Percentiles rank a stretch among this genome's conserved stretches.
These are phyloP conservation scores for Trachops cirrhosus DNA, from an alignment of 2,797 vertebrate species.

Conservation along the genomic window DNA sequence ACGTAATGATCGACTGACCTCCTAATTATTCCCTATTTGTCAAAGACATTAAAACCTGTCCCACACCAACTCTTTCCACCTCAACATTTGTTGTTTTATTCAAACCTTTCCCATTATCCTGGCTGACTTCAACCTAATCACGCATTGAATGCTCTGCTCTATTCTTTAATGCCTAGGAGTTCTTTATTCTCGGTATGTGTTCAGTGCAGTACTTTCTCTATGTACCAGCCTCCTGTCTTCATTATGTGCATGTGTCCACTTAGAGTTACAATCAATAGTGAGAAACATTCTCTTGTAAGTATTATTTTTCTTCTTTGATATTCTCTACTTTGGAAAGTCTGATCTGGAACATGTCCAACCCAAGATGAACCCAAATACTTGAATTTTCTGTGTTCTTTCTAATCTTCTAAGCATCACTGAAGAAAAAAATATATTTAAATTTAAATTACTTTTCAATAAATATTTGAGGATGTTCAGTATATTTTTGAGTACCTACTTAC, in stretches of 20 bases:
- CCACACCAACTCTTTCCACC: background rate
- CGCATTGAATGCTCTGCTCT: background rate
- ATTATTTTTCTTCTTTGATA: background rate
- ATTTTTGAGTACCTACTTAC: background rate
- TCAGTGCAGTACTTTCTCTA: background rate
- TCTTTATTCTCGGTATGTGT: background rate
- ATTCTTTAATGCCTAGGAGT: background rate
- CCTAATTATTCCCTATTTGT: background rate
- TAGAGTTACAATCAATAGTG: background rate
- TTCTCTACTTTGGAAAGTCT: background rate
- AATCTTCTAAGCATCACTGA: background rate
- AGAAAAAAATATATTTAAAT: background rate
- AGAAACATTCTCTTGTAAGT: background rate
- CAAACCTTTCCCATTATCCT: background rate
- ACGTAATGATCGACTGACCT: background rate
- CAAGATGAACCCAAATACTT: background rate
- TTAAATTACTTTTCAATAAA: background rate
- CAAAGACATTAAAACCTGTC: background rate
- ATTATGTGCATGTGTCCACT: background rate
- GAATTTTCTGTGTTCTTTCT: background rate
- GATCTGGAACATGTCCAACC: background rate
- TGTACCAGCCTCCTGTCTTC: background rate
- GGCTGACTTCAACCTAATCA: background rate
- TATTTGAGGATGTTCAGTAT: background rate
- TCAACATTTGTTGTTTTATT: background rate